Evolutionary conservation across 2,888 invertebrate species (phyloP), one percentile per base, ranked within the genome.

Genomic region (Lapara coniferarum): DNA sequence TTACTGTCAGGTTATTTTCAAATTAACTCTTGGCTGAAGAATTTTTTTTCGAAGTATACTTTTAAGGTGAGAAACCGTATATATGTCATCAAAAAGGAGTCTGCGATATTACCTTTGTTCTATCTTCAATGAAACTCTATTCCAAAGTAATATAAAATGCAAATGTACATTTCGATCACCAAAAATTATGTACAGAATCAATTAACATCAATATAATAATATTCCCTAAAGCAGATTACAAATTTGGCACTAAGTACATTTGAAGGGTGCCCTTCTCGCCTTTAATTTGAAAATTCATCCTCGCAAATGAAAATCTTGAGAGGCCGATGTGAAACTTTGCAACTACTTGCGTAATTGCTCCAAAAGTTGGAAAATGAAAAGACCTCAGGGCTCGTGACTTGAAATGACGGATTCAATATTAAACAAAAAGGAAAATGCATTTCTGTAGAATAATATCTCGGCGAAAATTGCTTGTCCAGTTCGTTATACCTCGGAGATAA

Each of bases 311-410:
- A 87, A 87, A 86, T 84, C 84, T 83, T 85, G 83, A 81, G 82
- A 79, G 83, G 83, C 63, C 52, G 66, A 68, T 55, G 66, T 75
- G 79, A 84, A 89, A 89, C 87, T 89, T 88, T 78, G 81, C 81
- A 86, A 89, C 89, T 90, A 89, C 89, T 90, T 90, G 83, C 83
- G 87, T 89, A 90, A 90, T 89, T 90, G 89, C 87, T 85, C 84
- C 82, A 78, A 86, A 90, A 90, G 85, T 91, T 91, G 74, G 75
- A 72, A 81, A 85, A 86, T 83, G 84, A 84, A 85, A 84, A 84
- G 83, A 85, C 83, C 85, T 80, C 71, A 77, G 74, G 82, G 86
- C 83, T 75, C 76, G 73, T 73, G 78, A 82, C 81, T 80, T 82
- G 79, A 83, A 85, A 85, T 83, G 84, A 86, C 80, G 79, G 76